Base-by-base conservation (phyloP, 1,140 invertebrate species). In the Monomorium pharaonis region DNA sequence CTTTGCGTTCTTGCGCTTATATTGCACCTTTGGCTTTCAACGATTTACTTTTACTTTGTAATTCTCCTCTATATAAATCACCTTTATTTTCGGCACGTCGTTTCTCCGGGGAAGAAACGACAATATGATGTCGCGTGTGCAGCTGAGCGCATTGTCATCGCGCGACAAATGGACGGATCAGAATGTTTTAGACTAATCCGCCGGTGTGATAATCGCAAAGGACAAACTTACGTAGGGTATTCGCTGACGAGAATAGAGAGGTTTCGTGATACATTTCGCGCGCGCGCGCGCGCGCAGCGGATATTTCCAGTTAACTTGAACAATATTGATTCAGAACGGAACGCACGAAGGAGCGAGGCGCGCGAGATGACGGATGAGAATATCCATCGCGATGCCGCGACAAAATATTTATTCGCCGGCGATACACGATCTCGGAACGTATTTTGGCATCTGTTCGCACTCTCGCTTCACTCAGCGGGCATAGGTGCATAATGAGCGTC, bases 271-370 rank as follows among this genome's bases (percentile, higher is more conserved):
- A 58, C 14, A 56, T 33, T 49, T n/a, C n/a, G n/a, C n/a, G n/a
- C n/a, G n/a, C n/a, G n/a, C n/a, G n/a, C n/a, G n/a, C n/a, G n/a
- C 49, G 18, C 37, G 18, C 24, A 12, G 30, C 44, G 37, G 78
- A 72, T 83, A 83, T 83, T 83, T 83, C 78, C 44, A 83, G 78
- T 83, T 58, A 70, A 81, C 78, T 81, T 58, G 51, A 83, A 83
- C 78, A 72, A 83, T 83, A 83, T 83, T 83, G 67, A 83, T 83
- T 83, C 67, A 83, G 67, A 83, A 83, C 24, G 30, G 78, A 72
- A 72, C 47, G 78, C n/a, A n/a, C 78, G 67, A 21, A 44, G 65
- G n/a, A n/a, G 67, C 78, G 37, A 58, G 44, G 33, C 78, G 51
- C 51, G 51, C 51, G 78, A n/a, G n/a, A 83, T 83, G 78, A 83